These are phyloP conservation scores for Syngnathus typhle DNA, from an alignment of 2,113 vertebrate genomes.

Conservation along the genomic window DNA sequence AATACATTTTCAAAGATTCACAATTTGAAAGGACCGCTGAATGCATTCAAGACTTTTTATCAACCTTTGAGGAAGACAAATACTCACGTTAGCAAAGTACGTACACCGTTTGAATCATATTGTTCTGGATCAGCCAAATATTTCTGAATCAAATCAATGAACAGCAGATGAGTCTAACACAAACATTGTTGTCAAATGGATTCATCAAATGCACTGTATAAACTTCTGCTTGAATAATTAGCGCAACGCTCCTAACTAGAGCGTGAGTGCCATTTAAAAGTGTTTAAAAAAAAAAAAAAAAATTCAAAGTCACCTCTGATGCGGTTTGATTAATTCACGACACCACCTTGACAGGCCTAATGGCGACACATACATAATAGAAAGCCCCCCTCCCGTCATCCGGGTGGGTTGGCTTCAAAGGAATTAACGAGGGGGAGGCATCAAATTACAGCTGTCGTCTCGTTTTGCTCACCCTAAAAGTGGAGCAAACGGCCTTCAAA, in stretches of 20 bases:
- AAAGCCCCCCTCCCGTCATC: conserved; percentile 27
- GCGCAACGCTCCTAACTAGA: conserved; percentile 14
- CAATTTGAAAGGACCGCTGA: neutral
- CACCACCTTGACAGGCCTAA: conserved; percentile 51
- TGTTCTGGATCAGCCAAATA: neutral
- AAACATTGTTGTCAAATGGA: neutral
- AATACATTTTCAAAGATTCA: neutral
- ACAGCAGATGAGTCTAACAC: neutral
- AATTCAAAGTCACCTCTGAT: conserved; percentile 64
- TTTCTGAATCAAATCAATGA: neutral
- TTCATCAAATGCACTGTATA: neutral
- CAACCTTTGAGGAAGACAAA: neutral
- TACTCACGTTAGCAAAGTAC: neutral
- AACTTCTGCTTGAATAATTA: conserved; percentile 40
- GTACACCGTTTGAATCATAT: neutral
- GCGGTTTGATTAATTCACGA: conserved; percentile 55
- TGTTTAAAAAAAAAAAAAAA: conserved; percentile 22
- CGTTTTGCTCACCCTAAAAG: conserved; percentile 13
- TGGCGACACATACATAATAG: conserved; percentile 56
- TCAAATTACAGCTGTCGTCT: conserved; percentile 44
- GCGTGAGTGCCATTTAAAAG: conserved; percentile 37
- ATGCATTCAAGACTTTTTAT: too few species aligned
- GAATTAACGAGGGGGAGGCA: conserved; percentile 43
- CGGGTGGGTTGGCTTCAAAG: conserved; percentile 30
- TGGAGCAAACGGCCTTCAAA: conserved; percentile 2